Base-by-base conservation (phyloP, 2,113 vertebrate genomes). In the Psilopogon haemacephalus region DNA sequence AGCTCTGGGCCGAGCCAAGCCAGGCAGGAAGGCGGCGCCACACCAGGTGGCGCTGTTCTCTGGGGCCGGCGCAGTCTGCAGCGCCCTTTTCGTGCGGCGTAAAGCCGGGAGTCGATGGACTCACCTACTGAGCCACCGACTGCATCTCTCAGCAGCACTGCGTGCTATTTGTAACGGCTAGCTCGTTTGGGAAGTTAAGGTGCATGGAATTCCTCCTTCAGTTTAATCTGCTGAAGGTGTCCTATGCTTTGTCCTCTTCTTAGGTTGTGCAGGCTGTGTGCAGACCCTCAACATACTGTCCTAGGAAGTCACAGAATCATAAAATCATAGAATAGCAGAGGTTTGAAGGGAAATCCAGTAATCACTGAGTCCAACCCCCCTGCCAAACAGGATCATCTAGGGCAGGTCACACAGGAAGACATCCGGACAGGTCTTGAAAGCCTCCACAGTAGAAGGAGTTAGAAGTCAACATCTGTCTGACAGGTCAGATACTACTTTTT, bases 71-170 rank as follows among this genome's bases (percentile, higher is more conserved):
- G 0, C 46, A 30, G 9, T 14, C 44, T 5, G 44, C 42, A 10
- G 11, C 33, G n/a, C 13, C 38, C 13, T 19, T 3, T 1, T 13
- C 30, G 13, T 2, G 24, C 12, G 32, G 7, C 1, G 2, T 24
- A 7, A 37, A 35, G 10, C 2, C 7, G 1, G 27, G 37, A 1
- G 2, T 10, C 4, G 67, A 8, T 2, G 0, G 9, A 7, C 15
- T 0, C 30, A 12, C 64, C 8, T 20, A 7, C 9, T 6, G 16
- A 4, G 21, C 11, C 17, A 8, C 18, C 18, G 18, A 46, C 18
- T 28, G 58, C 12, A 5, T 15, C 11, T 8, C 18, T 32, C 5
- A 1, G n/a, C 15, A 7, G 4, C 4, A 6, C 2, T 5, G 12
- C 2, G 4, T 2, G 11, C 40, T 24, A 10, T 27, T 50, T 12